Evolutionary conservation across 2,888 invertebrate genomes (phyloP), one percentile per base, ranked within the genome.

Genomic region (Eurois occulta): DNA sequence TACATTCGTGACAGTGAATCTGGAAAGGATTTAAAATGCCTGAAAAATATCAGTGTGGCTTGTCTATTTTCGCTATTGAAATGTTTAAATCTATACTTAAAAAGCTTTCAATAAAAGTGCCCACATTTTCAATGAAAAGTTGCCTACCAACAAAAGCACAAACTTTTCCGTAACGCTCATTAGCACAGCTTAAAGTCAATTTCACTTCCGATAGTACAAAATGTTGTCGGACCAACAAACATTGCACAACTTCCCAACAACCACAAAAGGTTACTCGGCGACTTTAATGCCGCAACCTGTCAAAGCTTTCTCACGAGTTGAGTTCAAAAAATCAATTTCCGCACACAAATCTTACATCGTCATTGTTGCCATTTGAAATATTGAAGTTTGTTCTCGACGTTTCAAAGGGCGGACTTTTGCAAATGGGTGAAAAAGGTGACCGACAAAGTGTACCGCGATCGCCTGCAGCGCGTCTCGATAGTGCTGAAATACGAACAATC

Each of bases 291-390:
- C 91, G 90, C 92, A 95, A 95, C 95, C 95, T 94, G 95, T 94
- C 96, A 95, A 95, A 94, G 94, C 93, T 94, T 95, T 96, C 96
- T 94, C 96, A 95, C 95, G 95, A 90, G 90, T 86, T 80, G 89
- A 81, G 75, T 91, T 93, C 91, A 95, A 96, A 96, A 96, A 96
- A 96, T 95, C 96, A 95, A 96, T 96, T 96, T 96, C 96, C 96
- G 96, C 96, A 96, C 95, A 96, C 96, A 96, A 96, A 96, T 96
- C 94, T 95, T 93, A 91, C 94, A 86, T 86, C 88, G 95, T 96
- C 96, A 96, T 96, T 96, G 96, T 96, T 94, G 94, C 90, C 88
- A 90, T 93, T 94, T 95, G 94, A 96, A 94, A 94, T 96, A 96
- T 95, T 94, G 93, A 86, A 92, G 91, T 91, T 92, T 91, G 92